phyloP scores from a whole-genome alignment of 2,113 vertebrate species.

The Notarius lentiginosus region DNA sequence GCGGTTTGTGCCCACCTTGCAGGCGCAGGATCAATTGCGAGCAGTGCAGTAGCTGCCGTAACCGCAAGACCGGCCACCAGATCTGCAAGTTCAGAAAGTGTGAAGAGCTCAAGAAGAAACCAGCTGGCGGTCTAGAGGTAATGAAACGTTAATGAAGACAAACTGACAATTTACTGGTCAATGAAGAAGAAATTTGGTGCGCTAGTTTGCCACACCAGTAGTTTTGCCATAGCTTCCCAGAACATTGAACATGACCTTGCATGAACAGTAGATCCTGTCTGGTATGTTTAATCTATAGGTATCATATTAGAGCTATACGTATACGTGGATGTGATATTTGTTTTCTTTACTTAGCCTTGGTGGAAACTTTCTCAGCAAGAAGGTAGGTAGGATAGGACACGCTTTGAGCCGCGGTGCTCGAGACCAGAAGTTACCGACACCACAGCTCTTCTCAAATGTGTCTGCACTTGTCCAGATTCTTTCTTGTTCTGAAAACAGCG shows the following conservation, averaged over 20 bases:
- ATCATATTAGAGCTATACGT: background rate
- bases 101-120: conserved; percentile 99
- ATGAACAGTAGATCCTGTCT: background rate
- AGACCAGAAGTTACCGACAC: background rate
- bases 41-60: conserved; percentile 99
- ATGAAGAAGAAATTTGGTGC: background rate
- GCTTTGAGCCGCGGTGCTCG: background rate
- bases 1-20: conserved; percentile 96
- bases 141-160: conserved; percentile 17
- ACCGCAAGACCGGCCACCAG: conserved; percentile 99
- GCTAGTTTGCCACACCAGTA: background rate
- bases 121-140: conserved; percentile 74
- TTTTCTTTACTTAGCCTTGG: background rate
- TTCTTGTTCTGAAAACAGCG: background rate
- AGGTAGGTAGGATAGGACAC: background rate
- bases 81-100: conserved; percentile 99
- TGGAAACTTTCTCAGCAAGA: background rate
- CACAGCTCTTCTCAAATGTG: background rate
- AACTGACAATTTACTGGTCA: background rate
- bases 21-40: conserved; percentile 97
- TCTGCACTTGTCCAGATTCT: background rate
- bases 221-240: background rate
- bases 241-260: background rate
- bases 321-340: background rate
- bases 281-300: background rate